Base-by-base conservation (phyloP, 2,113 vertebrate genomes). In the Nothocercus julius region DNA sequence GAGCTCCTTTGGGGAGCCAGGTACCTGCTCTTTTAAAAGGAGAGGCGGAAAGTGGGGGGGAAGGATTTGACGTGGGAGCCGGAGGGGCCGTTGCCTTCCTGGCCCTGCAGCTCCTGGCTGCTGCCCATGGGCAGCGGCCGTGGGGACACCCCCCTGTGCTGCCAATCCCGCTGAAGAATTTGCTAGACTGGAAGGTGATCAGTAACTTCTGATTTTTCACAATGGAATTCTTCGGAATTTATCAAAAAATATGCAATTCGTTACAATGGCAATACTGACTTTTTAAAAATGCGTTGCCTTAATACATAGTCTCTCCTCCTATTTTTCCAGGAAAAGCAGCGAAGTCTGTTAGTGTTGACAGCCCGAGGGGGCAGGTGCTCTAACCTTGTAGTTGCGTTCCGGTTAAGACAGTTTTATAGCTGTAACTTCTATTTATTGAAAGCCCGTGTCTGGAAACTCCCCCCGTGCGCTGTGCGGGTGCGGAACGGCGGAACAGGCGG, bases 121-220 rank as follows among this genome's bases (percentile, higher is more conserved):
- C 45, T 3, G 45, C 47, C 47, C 21, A 8, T 4, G 86, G 61
- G 74, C 78, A 67, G 86, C 90, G 84, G 69, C 92, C 58, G 13
- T 93, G 95, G 85, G 63, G 76, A 96, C 89, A 86, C 87, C 95
- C 95, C 56, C 75, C 63, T 96, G 81, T 92, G 85, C 96, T 94
- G 87, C 70, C 78, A 82, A 91, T 66, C 11, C 4, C 90, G 73
- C 73, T 64, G n/a, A 94, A 95, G 75, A 95, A 68, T 76, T 74
- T n/a, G 73, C 27, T 91, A 94, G 90, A 78, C 85, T 90, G 92
- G 90, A 86, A 47, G 54, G 56, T 63, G 73, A 93, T 69, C 82
- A 20, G 40, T 82, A 92, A 67, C 66, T 63, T 73, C 86, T 92
- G 84, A 78, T 90, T 93, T 93, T 96, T 92, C 84, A 95, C 4